Evolutionary conservation across 2,888 invertebrate species (phyloP), one percentile per base, ranked within the genome.

Genomic region (Lepetodrilus schrolli): DNA sequence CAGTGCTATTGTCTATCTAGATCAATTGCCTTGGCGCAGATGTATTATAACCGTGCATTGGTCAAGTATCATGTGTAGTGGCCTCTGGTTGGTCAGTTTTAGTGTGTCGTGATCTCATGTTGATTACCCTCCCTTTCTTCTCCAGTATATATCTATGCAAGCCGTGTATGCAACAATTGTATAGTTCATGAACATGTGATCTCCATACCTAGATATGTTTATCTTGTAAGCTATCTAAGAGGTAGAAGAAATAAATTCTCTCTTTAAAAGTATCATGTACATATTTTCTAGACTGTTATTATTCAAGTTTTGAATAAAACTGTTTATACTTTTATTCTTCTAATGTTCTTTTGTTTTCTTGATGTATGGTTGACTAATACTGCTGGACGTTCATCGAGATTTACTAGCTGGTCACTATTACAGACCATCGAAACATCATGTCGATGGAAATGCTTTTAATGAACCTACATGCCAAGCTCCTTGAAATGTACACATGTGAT

Each of bases 291-390:
- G 68, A 68, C 47, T 68, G 68, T 68, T 68, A 68, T 47, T 68
- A 68, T 68, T 68, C 68, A 68, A 68, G 68, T 68, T 68, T 68
- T 68, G 68, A 68, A 68, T 68, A 68, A 68, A 68, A 21, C 38
- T 68, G 38, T 68, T 43, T 68, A 68, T 47, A 68, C 47, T 68
- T 66, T 68, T 38, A 17, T 20, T n/a, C n/a, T n/a, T n/a, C n/a
- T n/a, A n/a, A n/a, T n/a, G n/a, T n/a, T n/a, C n/a, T n/a, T n/a
- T n/a, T n/a, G n/a, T n/a, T n/a, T n/a, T n/a, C n/a, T n/a, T n/a
- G n/a, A n/a, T n/a, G n/a, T n/a, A n/a, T n/a, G n/a, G n/a, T n/a
- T n/a, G n/a, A n/a, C n/a, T n/a, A n/a, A n/a, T n/a, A n/a, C n/a
- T n/a, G n/a, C n/a, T n/a, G n/a, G n/a, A n/a, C n/a, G n/a, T n/a